Evolutionary conservation across 2,113 vertebrate genomes (phyloP).

Genomic region (Percopsis transmontana): DNA sequence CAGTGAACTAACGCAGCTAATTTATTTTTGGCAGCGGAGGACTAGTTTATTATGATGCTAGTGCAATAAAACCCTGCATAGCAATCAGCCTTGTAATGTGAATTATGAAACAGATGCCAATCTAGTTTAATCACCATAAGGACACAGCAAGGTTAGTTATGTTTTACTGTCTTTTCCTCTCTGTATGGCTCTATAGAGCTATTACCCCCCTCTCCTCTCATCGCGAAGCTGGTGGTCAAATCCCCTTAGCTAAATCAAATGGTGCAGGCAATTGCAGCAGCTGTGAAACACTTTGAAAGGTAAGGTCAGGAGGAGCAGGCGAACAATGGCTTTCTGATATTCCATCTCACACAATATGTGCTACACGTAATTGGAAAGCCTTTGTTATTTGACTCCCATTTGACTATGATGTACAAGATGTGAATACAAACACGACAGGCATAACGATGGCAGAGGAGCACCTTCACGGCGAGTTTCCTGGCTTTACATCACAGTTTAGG

Average conservation of each 20-base stretch:
- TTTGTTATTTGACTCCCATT: constrained; percentile 80
- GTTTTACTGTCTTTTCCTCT: constrained; percentile 37
- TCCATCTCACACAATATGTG: constrained; percentile 73
- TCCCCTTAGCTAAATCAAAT: constrained; percentile 78
- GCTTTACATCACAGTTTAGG: constrained; percentile 66
- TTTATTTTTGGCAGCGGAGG: constrained; percentile 19
- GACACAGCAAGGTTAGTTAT: constrained; percentile 55
- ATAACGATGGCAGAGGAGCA: constrained; percentile 56
- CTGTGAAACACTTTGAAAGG: constrained; percentile 76
- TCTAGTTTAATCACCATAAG: constrained; percentile 41
- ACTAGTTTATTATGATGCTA: constrained; percentile 36
- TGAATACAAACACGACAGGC: constrained; percentile 74
- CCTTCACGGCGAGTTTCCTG: constrained; percentile 64
- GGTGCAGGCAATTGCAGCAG: constrained; percentile 73
- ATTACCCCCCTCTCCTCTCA: constrained; percentile 49
- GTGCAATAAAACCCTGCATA: constrained; percentile 36
- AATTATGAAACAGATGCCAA: constrained; percentile 53
- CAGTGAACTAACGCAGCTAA: constrained; percentile 20
- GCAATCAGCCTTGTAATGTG: constrained; percentile 43
- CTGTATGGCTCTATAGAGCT: constrained; percentile 37
- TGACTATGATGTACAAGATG: constrained; percentile 78
- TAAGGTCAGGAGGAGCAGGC: constrained; percentile 73
- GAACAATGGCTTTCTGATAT: constrained; percentile 77
- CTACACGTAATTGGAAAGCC: constrained; percentile 76
- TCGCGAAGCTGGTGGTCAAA: constrained; percentile 71